phyloP scores from a whole-genome alignment of 2,888 invertebrate genomes.

The Xestobium rufovillosum region DNA sequence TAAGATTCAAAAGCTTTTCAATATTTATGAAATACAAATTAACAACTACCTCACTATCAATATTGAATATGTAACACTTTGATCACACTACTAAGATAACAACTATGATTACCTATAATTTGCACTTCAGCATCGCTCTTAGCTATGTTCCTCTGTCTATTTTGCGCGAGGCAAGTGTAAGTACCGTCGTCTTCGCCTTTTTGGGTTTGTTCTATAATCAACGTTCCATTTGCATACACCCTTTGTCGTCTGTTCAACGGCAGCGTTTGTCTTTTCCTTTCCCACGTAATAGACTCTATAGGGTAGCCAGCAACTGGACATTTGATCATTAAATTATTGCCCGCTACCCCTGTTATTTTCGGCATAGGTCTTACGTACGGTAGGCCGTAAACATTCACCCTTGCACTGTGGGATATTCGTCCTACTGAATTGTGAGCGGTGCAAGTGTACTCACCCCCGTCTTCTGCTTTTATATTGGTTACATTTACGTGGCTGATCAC shows the following conservation, averaged over 20 bases:
- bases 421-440: constrained; percentile 78
- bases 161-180: constrained; percentile 84
- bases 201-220: constrained; percentile 80
- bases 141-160: constrained; percentile 73
- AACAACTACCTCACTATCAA: too few species aligned
- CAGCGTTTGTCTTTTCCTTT: constrained; percentile 78
- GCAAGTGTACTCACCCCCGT: constrained; percentile 84
- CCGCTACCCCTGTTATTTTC: constrained; percentile 80
- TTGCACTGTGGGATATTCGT: constrained; percentile 70
- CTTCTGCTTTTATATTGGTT: constrained; percentile 78
- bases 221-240: constrained; percentile 78
- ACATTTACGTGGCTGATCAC: constrained; percentile 90
- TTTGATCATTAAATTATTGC: constrained; percentile 74
- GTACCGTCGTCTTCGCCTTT: constrained; percentile 79
- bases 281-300: constrained; percentile 82
- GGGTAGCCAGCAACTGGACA: constrained; percentile 88
- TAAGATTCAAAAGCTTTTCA: too few species aligned
- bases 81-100: too few species aligned
- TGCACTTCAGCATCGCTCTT: constrained; percentile 68
- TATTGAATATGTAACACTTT: too few species aligned
- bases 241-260: constrained; percentile 82
- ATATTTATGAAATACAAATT: too few species aligned
- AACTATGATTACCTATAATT: constrained; percentile 64
- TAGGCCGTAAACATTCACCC: constrained; percentile 81
- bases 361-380: constrained; percentile 85